Evolutionary conservation across 2,888 invertebrate genomes (phyloP).

Genomic region (Dynastes grantii): DNA sequence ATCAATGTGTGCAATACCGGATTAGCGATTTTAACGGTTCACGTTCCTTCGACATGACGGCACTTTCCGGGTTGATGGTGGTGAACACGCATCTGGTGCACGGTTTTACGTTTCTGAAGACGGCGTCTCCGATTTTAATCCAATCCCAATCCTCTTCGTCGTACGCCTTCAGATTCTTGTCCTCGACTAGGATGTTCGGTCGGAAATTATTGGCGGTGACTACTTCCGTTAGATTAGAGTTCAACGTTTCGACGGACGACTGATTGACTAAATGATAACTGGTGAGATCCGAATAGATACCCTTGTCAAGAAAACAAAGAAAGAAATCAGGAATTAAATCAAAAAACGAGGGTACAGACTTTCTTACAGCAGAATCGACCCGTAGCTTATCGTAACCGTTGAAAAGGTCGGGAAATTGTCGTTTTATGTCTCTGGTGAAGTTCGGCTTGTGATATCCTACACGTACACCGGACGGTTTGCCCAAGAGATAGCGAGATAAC

Average conservation of each 20-base stretch:
- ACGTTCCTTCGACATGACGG: slow-evolving; percentile 66
- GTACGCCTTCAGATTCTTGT: slow-evolving; percentile 67
- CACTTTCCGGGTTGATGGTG: slow-evolving; percentile 72
- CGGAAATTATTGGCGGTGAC: slow-evolving; percentile 72
- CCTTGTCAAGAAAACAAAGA: slow-evolving; percentile 62
- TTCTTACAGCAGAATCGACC: slow-evolving; percentile 2
- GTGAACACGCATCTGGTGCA: slow-evolving; percentile 72
- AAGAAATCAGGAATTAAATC: no score
- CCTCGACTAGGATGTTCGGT: slow-evolving; percentile 74
- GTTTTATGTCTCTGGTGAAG: slow-evolving; percentile 1
- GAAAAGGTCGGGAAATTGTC: background rate
- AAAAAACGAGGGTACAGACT: no score
- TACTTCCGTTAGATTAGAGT: slow-evolving; percentile 66
- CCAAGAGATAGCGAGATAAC: slow-evolving; percentile 72
- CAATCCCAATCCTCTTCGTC: slow-evolving; percentile 75
- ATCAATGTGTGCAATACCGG: slow-evolving; percentile 66
- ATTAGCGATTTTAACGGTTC: slow-evolving; percentile 74
- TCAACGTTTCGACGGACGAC: slow-evolving; percentile 72
- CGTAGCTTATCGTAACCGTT: background rate
- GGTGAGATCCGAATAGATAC: slow-evolving; percentile 72
- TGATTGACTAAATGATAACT: slow-evolving; percentile 73
- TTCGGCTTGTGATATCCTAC: slow-evolving; percentile 63
- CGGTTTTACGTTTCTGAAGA: slow-evolving; percentile 73
- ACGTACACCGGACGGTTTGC: slow-evolving; percentile 62
- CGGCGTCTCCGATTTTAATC: slow-evolving; percentile 73